Evolutionary conservation across 2,113 vertebrate genomes (phyloP).

Genomic region (Galeopterus variegatus): DNA sequence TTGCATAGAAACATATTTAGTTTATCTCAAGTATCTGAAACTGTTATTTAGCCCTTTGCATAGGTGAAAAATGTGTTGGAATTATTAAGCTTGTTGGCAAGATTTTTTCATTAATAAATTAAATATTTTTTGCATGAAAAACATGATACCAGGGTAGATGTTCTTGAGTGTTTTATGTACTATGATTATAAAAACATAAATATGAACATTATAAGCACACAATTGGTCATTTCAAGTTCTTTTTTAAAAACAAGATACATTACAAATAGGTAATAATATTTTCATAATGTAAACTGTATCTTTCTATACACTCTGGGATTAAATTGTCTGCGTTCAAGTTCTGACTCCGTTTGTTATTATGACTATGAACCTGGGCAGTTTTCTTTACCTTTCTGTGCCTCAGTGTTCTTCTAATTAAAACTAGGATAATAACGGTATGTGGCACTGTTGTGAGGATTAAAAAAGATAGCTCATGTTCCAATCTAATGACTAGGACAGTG

Average conservation of each 20-base stretch:
- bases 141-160: background rate
- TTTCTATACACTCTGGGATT: background rate
- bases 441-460: background rate
- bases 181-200: background rate
- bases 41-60: background rate
- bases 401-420: background rate
- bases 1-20: background rate
- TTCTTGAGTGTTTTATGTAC: background rate
- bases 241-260: background rate
- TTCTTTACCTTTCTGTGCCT: background rate
- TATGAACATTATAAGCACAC: background rate
- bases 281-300: background rate
- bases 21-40: background rate
- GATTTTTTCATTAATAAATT: conserved; percentile 1
- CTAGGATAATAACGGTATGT: background rate
- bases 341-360: background rate
- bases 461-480: background rate
- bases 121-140: background rate
- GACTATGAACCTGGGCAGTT: background rate
- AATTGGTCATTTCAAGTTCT: background rate
- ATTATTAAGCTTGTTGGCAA: background rate
- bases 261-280: background rate
- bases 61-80: background rate
- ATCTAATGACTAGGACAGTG: background rate
- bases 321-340: background rate